A percentile compares a stretch with the other conserved stretches of the same genome.
phyloP scores from a whole-genome alignment of 1,140 invertebrate genomes.

The Heliconius himera region DNA sequence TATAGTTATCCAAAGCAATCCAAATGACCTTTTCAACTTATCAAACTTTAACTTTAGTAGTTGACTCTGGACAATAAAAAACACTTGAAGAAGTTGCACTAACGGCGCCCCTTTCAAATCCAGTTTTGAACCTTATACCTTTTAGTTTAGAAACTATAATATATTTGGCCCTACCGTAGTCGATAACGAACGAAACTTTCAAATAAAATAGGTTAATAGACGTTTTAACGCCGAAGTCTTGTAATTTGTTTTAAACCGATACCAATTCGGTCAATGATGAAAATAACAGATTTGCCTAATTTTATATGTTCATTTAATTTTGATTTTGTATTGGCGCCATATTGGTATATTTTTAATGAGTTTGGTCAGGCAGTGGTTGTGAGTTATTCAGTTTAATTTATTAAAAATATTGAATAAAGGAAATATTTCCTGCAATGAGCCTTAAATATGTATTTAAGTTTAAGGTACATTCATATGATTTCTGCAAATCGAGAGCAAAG shows the following conservation, averaged over 20 bases:
- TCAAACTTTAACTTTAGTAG: slow-evolving; percentile 32
- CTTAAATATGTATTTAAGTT: too few relatives aligned
- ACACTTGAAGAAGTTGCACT: slow-evolving; percentile 34
- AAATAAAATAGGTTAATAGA: slow-evolving; percentile 79
- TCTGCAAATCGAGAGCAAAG: too few relatives aligned
- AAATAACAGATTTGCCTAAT: background rate
- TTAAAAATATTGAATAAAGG: too few relatives aligned
- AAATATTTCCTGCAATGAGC: too few relatives aligned
- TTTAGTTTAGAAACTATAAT: background rate
- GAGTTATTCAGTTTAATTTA: too few relatives aligned
- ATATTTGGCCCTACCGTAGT: slow-evolving; percentile 14
- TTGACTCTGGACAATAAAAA: slow-evolving; percentile 44
- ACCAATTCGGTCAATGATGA: slow-evolving; percentile 60
- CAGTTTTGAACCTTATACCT: background rate
- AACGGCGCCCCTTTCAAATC: background rate
- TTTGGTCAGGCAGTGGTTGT: too few relatives aligned
- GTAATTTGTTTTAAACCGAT: slow-evolving; percentile 64
- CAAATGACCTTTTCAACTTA: slow-evolving; percentile 15
- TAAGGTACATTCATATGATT: too few relatives aligned
- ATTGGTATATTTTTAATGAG: too few relatives aligned
- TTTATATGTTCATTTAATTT: background rate
- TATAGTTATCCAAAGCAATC: background rate
- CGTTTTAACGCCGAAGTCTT: slow-evolving; percentile 70
- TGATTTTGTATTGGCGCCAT: too few relatives aligned
- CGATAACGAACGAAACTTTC: slow-evolving; percentile 58